Base-by-base conservation (phyloP, 2,113 vertebrate genomes). In the Ancistrus triradiatus region DNA sequence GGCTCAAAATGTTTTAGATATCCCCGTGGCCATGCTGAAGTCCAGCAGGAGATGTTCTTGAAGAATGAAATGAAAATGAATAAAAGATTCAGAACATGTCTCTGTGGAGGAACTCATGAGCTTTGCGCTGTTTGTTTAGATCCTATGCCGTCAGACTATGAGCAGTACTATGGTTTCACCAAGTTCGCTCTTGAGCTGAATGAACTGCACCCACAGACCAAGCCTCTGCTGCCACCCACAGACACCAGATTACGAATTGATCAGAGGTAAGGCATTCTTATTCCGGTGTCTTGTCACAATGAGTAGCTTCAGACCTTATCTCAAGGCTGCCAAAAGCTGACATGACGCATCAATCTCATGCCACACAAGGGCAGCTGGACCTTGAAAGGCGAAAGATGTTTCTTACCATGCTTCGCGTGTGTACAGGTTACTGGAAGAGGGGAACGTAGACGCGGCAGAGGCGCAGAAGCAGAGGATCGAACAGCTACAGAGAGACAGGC, bases 81-180 rank as follows among this genome's bases (percentile, higher is more conserved):
- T n/a, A n/a, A n/a, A n/a, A n/a, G n/a, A n/a, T n/a, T n/a, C n/a
- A n/a, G n/a, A n/a, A n/a, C n/a, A n/a, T n/a, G 7, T 15, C 9
- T 42, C 17, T 15, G 27, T 14, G 28, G 4, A 53, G 21, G 38
- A 6, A 14, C 5, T 40, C 17, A 14, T 25, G 17, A 19, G 2
- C 78, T 75, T 72, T 57, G 17, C 18, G 42, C 17, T 56, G 19
- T 66, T 22, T 57, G 7, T 62, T 15, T 49, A 94, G 92, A 92
- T 81, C 81, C 89, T 0, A 93, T 97, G 90, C 93, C 93, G 14
- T 85, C 86, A 33, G 89, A 89, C 70, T 80, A 86, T n/a, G 92
- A 98, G 58, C 90, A 93, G 61, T 97, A 92, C 81, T 99, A 95
- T 8, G 94, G 96, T 66, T 97, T 99, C 76, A 98, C 96, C 14